Evolutionary conservation across 2,888 invertebrate genomes (phyloP), one percentile per base, ranked within the genome.

Genomic region (Drosophila siamana): DNA sequence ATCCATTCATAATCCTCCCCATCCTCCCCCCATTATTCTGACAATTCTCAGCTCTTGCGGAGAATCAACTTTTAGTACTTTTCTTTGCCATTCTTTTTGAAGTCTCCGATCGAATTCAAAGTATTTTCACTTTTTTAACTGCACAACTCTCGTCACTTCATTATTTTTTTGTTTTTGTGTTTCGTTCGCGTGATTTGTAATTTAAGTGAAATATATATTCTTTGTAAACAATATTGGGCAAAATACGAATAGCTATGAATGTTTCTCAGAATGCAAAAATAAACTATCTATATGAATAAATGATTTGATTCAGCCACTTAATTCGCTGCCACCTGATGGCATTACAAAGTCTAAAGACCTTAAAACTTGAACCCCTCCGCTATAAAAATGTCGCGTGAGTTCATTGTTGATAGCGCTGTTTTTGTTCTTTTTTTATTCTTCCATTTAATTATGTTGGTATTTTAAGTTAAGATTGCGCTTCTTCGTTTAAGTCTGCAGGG

Each of bases 251-350:
- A 63, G 44, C 62, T 60, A 70, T 52, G 44, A 65, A 62, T 74
- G 69, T 74, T 74, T 69, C 60, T 69, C 74, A 65, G 57, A 66
- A 74, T 63, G 30, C 56, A 54, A 54, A 70, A 61, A 75, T 67
- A 67, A 76, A 69, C 46, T 64, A 72, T 68, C 63, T 43, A 59
- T 55, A 61, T 61, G 43, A 56, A 63, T 67, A 69, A 68, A 66
- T 16, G 7, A n/a, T 7, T 4, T 19, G 6, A 5, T 30, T 5
- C 41, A 13, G 9, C 2, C 19, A 19, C 8, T 22, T 6, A 2
- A 7, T 19, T 8, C 26, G 26, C 6, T 26, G 5, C 1, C 9
- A 7, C 30, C 2, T 11, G 11, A 1, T 9, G 6, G 11, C 9
- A 8, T 30, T 30, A 8, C 6, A 4, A 11, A 30, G 30, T 30